Evolutionary conservation across 2,797 vertebrate genomes (phyloP).

Genomic region (Lacerta agilis): DNA sequence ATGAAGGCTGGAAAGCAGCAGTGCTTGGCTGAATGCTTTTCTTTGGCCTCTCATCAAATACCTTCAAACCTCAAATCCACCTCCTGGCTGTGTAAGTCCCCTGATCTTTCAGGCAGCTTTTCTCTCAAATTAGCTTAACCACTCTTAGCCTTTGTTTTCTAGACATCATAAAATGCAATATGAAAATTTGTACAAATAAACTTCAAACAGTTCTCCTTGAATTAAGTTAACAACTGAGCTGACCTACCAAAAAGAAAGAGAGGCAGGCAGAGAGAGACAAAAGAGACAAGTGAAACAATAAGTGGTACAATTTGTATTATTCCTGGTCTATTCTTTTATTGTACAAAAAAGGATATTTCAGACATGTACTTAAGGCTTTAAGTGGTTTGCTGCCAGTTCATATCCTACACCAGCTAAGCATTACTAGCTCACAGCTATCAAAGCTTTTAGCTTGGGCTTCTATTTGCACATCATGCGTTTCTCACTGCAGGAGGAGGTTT

Average conservation of each 20-base stretch:
- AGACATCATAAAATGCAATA: constrained; percentile 20
- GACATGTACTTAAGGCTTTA: neutral
- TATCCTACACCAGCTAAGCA: neutral
- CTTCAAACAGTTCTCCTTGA: neutral
- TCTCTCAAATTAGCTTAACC: neutral
- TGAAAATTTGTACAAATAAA: constrained; percentile 17
- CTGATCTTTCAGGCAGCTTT: neutral
- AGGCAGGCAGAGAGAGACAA: neutral
- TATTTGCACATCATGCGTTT: neutral
- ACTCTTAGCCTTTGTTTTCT: constrained; percentile 1
- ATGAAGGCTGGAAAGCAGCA: neutral
- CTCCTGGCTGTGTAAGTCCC: neutral
- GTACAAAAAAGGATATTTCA: neutral
- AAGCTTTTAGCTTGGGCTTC: neutral
- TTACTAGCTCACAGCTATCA: constrained; percentile 3
- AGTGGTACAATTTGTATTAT: neutral
- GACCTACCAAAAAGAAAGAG: neutral
- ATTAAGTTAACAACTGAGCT: neutral
- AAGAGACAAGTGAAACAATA: neutral
- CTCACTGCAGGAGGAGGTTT: neutral
- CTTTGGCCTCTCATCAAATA: neutral
- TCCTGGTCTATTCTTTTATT: neutral
- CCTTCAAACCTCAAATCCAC: constrained; percentile 13
- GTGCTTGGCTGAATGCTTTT: constrained; percentile 9
- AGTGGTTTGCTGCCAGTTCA: constrained; percentile 2